Base-by-base conservation (phyloP, 2,888 invertebrate species). In the Cataglyphis rosenhaueri region DNA sequence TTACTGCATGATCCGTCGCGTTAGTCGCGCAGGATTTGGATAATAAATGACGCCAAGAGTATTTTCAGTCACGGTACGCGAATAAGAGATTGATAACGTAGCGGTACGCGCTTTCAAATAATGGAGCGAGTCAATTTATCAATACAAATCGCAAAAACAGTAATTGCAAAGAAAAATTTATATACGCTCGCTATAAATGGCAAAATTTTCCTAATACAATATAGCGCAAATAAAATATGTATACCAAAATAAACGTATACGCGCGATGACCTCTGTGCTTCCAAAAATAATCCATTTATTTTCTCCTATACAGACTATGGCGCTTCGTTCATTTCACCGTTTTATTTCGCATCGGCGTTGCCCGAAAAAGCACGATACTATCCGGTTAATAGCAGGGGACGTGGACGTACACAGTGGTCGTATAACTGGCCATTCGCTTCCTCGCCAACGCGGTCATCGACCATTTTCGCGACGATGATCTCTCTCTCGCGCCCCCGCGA, bases 401-500 rank as follows among this genome's bases (percentile, higher is more conserved):
- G 15, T 2, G 38, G n/a, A 15, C 32, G 32, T 70, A 25, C 41
- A 25, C 41, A 35, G 70, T 21, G 70, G 55, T 48, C 44, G 25
- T 70, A 32, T 70, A 59, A 79, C 71, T 48, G 78, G 18, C 44
- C 66, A 41, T 78, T 79, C 48, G 44, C 59, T 21, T 59, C 32
- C 32, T 78, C 78, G 18, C 78, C 52, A 59, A 52, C 70, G 44
- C 44, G 21, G 52, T 61, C 73, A 71, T 79, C 71, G 78, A 61
- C 59, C 59, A 61, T 71, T 79, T 48, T 48, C 44, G 78, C 44
- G 38, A 61, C 38, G 61, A 82, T 84, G 81, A 85, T 84, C 64
- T 44, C 64, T 44, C 64, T 44, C 76, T 52, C 52, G 64, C 41
- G 70, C 21, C 18, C 29, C 15, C 15, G 32, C 61, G 66, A 44